Conservation (phyloP, 2,113 vertebrate species). For the Corythaixoides concolor region DNA sequence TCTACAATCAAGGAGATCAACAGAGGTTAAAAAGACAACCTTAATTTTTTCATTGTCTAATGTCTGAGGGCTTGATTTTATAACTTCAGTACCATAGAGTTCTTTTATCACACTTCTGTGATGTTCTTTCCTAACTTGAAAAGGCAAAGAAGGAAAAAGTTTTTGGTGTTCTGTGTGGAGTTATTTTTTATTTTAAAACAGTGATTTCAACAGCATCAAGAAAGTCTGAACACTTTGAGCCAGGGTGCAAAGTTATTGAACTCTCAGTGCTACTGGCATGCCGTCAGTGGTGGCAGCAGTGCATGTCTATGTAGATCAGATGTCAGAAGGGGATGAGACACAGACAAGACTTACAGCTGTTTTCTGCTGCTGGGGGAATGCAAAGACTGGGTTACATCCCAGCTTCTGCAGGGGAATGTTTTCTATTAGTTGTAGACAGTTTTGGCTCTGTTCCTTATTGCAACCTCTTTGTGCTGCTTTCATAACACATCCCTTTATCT, state of each 20-base stretch:
- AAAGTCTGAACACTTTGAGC: neutral
- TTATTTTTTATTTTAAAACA: neutral
- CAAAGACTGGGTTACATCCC: neutral
- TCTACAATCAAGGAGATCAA: neutral
- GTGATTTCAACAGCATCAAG: neutral
- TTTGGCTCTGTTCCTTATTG: neutral
- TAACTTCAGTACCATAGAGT: neutral
- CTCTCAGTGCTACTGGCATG: neutral
- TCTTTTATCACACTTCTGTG: neutral
- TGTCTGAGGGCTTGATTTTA: neutral
- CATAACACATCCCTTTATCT: neutral
- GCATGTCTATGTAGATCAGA: neutral
- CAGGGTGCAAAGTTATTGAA: neutral
- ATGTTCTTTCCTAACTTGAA: neutral
- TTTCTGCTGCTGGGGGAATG: neutral
- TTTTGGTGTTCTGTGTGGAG: neutral
- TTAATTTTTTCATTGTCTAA: neutral
- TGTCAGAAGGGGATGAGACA: neutral
- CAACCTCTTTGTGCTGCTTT: neutral
- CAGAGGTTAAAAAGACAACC: neutral
- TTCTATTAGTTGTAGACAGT: neutral
- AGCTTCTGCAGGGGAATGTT: neutral
- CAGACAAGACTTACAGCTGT: neutral
- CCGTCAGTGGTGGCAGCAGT: neutral
- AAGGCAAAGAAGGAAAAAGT: neutral